A percentile compares a stretch with the other conserved stretches of the same genome.
Evolutionary conservation across 2,113 vertebrate genomes (phyloP).

Genomic region (Rhinolophus sinicus): DNA sequence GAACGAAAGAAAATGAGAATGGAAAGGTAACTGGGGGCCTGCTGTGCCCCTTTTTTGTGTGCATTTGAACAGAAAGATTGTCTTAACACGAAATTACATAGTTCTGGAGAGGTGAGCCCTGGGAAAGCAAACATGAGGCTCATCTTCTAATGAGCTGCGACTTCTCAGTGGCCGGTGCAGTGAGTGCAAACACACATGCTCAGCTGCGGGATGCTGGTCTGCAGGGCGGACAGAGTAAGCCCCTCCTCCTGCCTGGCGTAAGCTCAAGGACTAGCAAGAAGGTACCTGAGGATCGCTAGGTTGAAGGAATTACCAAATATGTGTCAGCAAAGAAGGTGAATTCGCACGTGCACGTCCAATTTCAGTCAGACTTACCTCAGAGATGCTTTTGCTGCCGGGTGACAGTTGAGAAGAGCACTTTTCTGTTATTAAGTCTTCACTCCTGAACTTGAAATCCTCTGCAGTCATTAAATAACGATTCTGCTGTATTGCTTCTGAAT

Average conservation of each 20-base stretch:
- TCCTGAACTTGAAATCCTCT: conserved; percentile 89
- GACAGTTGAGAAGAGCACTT: conserved; percentile 88
- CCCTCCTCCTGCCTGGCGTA: not conserved
- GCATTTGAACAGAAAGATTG: not conserved
- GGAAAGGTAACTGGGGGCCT: not conserved
- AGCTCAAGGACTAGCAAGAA: not conserved
- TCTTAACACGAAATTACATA: not conserved
- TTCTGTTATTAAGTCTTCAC: conserved; percentile 88
- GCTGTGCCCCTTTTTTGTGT: not conserved
- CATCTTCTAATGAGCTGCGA: not conserved
- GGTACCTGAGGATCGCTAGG: not conserved
- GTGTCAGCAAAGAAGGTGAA: not conserved
- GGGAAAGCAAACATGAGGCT: not conserved
- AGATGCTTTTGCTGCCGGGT: conserved; percentile 86
- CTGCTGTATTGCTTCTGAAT: conserved; percentile 89
- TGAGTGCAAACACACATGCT: not conserved
- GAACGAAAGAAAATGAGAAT: not conserved
- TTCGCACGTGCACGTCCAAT: not conserved
- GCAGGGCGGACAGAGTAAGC: not conserved
- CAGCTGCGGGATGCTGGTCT: not conserved
- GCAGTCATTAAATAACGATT: conserved; percentile 88
- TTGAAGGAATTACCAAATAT: not conserved
- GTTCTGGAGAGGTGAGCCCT: not conserved
- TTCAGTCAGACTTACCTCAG: conserved; percentile 86
- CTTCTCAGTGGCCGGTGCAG: not conserved